Percentiles rank a stretch among this genome's conserved stretches.
Conservation (phyloP, 2,888 invertebrate genomes). For the Luffia ferchaultella region DNA sequence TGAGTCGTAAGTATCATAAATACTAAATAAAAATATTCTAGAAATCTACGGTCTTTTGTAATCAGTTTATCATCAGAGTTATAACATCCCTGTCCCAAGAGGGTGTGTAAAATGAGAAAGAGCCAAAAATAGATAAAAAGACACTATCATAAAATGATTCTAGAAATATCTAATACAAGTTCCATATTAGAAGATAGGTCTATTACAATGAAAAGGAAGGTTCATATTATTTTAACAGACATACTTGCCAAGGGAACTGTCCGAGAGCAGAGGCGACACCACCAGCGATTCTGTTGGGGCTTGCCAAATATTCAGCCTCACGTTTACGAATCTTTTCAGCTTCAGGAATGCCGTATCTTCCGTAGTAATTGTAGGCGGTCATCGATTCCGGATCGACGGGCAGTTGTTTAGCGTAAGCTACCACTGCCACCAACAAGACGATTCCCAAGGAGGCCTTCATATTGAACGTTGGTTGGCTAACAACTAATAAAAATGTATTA, state of each 20-base stretch:
- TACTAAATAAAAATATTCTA: too few relatives aligned
- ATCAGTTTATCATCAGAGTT: too few relatives aligned
- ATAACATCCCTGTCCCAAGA: too few relatives aligned
- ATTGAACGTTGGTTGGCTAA: neutral
- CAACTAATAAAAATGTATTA: neutral
- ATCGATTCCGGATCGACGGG: neutral
- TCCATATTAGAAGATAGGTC: too few relatives aligned
- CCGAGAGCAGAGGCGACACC: slow-evolving; percentile 24
- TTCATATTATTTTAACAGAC: too few relatives aligned
- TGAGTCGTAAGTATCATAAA: too few relatives aligned
- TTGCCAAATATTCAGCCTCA: slow-evolving; percentile 23
- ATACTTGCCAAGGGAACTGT: slow-evolving; percentile 32
- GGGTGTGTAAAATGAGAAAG: too few relatives aligned
- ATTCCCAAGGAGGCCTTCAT: neutral
- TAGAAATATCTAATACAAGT: too few relatives aligned
- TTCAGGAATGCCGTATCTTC: slow-evolving; percentile 25
- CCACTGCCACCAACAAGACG: neutral
- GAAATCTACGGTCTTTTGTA: too few relatives aligned
- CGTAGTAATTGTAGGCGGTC: slow-evolving; percentile 27
- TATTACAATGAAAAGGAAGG: too few relatives aligned
- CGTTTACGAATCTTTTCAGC: slow-evolving; percentile 27
- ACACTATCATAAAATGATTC: too few relatives aligned
- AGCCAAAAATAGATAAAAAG: too few relatives aligned
- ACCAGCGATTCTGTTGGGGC: slow-evolving; percentile 28
- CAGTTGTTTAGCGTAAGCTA: neutral